Evolutionary conservation across 2,113 vertebrate genomes (phyloP), one percentile per base, ranked within the genome.

Genomic region (Canis aureus): DNA sequence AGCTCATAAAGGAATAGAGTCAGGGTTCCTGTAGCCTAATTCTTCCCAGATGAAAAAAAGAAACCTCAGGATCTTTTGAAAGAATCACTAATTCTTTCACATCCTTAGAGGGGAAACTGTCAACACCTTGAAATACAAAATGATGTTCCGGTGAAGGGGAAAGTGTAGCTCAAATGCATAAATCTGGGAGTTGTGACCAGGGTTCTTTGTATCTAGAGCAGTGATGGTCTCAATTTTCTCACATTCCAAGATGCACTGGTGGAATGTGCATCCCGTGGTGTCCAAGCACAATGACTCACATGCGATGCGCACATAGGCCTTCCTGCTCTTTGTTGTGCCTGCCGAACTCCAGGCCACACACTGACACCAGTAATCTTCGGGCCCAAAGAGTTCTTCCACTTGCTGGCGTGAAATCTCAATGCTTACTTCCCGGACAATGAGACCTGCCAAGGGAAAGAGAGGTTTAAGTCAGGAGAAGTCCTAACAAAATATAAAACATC

Each of bases 311-410:
- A 99, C 99, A 1, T 99, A 99, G 67, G 99, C 99, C 88, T 99
- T 99, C 27, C 99, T 99, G 98, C 99, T 99, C 98, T 99, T 99
- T 53, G 99, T 99, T 95, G 99, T 99, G 91, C 99, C 99, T 0
- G 99, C 99, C 0, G 99, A 99, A 98, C 99, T 99, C 99, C 99
- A 99, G 95, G 99, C 99, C 20, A 99, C 99, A 8, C 99, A 99
- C 98, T 99, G 99, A 98, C 99, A 99, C 99, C 99, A 99, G 98
- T 99, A 99, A 97, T 99, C 99, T 97, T 99, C 99, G 0, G 99
- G 99, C 1, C 99, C 99, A 1, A 99, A 99, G 83, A 99, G 98
- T 98, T 99, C 99, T 97, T 99, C 99, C 0, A 99, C 99, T 89
- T 99, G 99, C 98, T 99, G 99, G 3, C 99, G 99, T 0, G 99